Base-by-base conservation (phyloP, 2,113 vertebrate genomes). In the Zosterops borbonicus region DNA sequence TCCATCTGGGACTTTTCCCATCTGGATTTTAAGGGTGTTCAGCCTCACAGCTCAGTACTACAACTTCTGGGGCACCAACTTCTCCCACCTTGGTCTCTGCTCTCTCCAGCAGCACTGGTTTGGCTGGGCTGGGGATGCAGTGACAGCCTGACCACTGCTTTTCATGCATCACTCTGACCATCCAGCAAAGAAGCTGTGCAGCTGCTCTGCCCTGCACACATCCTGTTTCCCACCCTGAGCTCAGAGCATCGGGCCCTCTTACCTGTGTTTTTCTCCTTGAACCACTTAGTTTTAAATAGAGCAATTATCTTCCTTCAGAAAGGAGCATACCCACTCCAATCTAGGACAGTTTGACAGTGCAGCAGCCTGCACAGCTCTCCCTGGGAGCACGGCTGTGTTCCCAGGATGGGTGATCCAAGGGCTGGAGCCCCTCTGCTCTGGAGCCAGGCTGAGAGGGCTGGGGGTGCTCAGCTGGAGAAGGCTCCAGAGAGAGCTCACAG, bases 281-380 rank as follows among this genome's bases (percentile, higher is more conserved):
- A 96, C 93, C 94, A 96, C 79, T 94, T 95, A 93, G 56, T 86
- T 95, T 65, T 90, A 92, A 96, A 68, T 93, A 95, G 85, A 96
- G 49, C 76, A 95, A 77, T 86, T 95, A 89, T 39, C 41, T 92
- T 37, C 25, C 63, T 73, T 84, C 62, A 59, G 63, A 55, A 94
- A 71, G 73, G 83, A 91, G 83, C 64, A 78, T 70, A 50, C 84
- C 84, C 0, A 0, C 65, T 93, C 52, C 79, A 75, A 96, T 96
- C 64, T 96, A 95, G 92, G 94, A 79, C 90, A 95, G 75, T 70
- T 64, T 78, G 92, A 8, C 35, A 64, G 70, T 0, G 0, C 58
- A 73, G 77, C 84, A 87, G 63, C 76, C 63, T 69, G 65, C 10
- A 6, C 37, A 35, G 68, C 56, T 88, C 88, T 44, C 83, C 21